Conservation (phyloP, 2,113 vertebrate genomes). For the Ophiodon elongatus region DNA sequence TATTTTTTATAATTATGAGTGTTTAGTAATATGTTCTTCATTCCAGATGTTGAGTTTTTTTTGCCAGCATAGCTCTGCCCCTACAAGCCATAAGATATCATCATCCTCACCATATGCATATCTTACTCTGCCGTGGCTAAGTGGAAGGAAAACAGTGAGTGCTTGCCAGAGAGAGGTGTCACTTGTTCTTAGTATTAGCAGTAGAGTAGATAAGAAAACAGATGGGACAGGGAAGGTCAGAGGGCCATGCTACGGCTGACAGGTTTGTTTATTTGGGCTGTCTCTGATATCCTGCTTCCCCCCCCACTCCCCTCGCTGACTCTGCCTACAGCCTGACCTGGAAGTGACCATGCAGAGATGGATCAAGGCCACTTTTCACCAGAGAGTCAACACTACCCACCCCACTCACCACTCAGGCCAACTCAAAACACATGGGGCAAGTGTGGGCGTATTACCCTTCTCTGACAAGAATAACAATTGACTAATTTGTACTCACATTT, state of each 20-base stretch:
- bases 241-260: constrained; percentile 79
- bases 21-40: constrained; percentile 16
- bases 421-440: constrained; percentile 82
- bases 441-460: constrained; percentile 76
- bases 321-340: constrained; percentile 77
- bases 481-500: constrained; percentile 68
- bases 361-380: constrained; percentile 83
- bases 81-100: constrained; percentile 33
- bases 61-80: constrained; percentile 8
- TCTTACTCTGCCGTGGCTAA: constrained; percentile 62
- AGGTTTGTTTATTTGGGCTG: constrained; percentile 85
- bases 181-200: constrained; percentile 84
- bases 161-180: constrained; percentile 79
- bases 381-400: constrained; percentile 77
- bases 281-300: constrained; percentile 83
- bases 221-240: constrained; percentile 82
- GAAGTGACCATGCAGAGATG: constrained; percentile 79
- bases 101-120: constrained; percentile 25
- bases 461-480: constrained; percentile 78
- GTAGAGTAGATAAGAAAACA: constrained; percentile 83
- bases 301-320: constrained; percentile 51
- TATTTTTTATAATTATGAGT: not conserved
- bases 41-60: constrained; percentile 21
- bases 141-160: constrained; percentile 79
- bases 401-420: constrained; percentile 75